These are phyloP conservation scores for Toxotes lorentzi DNA, from an alignment of 2,797 vertebrate species.

Conservation along the genomic window DNA sequence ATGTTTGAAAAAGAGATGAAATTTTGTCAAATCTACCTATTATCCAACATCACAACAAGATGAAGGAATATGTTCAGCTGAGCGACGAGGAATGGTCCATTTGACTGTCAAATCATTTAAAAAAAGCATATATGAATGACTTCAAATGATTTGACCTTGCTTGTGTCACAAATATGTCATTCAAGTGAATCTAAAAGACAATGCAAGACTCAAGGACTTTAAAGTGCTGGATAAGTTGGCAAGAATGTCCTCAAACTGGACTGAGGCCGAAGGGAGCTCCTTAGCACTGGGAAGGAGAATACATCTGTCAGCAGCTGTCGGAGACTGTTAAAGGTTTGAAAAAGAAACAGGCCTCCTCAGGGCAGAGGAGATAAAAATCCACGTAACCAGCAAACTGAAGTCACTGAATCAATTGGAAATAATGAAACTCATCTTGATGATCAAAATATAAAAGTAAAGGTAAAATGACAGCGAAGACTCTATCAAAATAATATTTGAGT, in stretches of 20 bases:
- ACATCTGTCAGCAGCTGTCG: slow-evolving; percentile 58
- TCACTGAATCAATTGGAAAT: slow-evolving; percentile 31
- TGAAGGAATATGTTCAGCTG: not conserved
- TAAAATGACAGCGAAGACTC: slow-evolving; percentile 17
- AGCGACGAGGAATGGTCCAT: not conserved
- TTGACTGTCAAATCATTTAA: slow-evolving; percentile 4
- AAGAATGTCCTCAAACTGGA: slow-evolving; percentile 40
- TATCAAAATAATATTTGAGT: not conserved
- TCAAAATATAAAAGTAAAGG: not conserved
- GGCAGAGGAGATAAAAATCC: slow-evolving; percentile 34
- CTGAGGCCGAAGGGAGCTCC: slow-evolving; percentile 28
- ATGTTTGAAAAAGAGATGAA: not conserved
- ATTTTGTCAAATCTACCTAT: not conserved
- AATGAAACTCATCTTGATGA: slow-evolving; percentile 3
- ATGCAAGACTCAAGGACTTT: slow-evolving; percentile 6
- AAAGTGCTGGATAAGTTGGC: slow-evolving; percentile 32
- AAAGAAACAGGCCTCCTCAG: slow-evolving; percentile 40
- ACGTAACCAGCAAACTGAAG: slow-evolving; percentile 36
- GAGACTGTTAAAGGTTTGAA: slow-evolving; percentile 45
- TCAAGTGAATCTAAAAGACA: slow-evolving; percentile 27
- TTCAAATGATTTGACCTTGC: not conserved
- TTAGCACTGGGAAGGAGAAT: slow-evolving; percentile 25
- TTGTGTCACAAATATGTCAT: not conserved
- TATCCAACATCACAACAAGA: not conserved
- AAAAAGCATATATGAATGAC: not conserved